A percentile compares a stretch with the other conserved stretches of the same genome.
phyloP scores from a whole-genome alignment of 2,113 vertebrate genomes.

The Brienomyrus brachyistius region DNA sequence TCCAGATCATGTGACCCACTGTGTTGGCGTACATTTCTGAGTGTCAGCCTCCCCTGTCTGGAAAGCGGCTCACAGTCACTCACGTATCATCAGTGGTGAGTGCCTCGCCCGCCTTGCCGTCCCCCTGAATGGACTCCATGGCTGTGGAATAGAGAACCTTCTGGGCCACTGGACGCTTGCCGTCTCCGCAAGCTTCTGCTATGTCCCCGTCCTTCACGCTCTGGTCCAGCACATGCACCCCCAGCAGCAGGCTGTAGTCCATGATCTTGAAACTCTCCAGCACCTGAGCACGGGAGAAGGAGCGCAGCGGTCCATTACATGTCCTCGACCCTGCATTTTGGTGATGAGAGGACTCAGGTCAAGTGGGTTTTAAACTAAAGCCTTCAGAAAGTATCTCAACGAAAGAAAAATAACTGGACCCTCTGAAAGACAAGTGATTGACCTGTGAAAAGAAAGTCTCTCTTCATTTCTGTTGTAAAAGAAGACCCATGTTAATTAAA shows the following conservation, averaged over 20 bases:
- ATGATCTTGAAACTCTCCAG: constrained; percentile 98
- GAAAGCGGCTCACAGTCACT: constrained; percentile 46
- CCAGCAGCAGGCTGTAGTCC: constrained; percentile 94
- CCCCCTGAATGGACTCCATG: constrained; percentile 96
- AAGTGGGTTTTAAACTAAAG: background rate
- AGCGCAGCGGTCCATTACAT: background rate
- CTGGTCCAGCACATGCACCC: constrained; percentile 80
- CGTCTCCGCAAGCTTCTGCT: constrained; percentile 63
- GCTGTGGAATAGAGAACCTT: constrained; percentile 95
- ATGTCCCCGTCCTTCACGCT: constrained; percentile 71
- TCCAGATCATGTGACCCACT: background rate
- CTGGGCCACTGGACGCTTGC: constrained; percentile 75
- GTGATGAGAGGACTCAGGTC: background rate
- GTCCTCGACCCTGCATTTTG: background rate
- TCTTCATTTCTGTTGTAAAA: background rate
- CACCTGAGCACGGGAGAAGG: constrained; percentile 59
- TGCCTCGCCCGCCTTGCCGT: constrained; percentile 76
- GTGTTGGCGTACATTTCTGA: background rate
- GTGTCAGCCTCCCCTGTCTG: background rate
- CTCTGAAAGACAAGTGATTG: background rate
- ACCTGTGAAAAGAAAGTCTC: background rate
- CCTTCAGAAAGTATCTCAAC: background rate
- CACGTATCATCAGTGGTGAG: constrained; percentile 80
- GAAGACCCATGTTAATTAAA: background rate
- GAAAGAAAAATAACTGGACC: background rate